A percentile compares a stretch with the other conserved stretches of the same genome.
Conservation (phyloP, 2,797 vertebrate genomes). For the Heterohyrax brucei region DNA sequence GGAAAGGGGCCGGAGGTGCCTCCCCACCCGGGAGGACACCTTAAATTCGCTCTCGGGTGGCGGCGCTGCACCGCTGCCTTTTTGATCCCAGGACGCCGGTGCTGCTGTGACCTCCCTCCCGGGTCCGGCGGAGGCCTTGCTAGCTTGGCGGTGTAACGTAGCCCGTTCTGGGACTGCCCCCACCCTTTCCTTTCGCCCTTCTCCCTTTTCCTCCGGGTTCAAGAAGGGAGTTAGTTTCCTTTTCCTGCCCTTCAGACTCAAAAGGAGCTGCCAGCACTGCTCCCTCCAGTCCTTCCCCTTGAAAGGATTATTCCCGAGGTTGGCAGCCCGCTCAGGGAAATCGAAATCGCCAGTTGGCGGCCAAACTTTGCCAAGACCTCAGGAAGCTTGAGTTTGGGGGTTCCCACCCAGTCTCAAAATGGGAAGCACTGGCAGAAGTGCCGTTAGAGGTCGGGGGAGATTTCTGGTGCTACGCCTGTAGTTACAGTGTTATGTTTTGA, state of each 20-base stretch:
- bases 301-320: conserved; percentile 11
- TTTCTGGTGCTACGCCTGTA: accelerated
- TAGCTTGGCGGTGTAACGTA: neutral
- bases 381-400: neutral
- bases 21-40: neutral
- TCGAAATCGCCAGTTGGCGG: conserved; percentile 1
- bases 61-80: neutral
- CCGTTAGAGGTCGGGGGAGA: neutral
- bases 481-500: neutral
- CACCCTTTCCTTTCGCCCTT: neutral
- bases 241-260: conserved; percentile 65
- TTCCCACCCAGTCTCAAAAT: neutral
- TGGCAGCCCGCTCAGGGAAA: neutral
- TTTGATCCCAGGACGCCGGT: neutral
- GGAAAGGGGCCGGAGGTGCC: neutral
- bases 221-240: conserved; percentile 81
- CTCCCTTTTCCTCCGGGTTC: neutral
- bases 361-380: neutral
- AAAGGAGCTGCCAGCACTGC: neutral
- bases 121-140: neutral
- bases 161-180: conserved; percentile 47
- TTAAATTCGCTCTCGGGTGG: neutral
- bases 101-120: neutral
- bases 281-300: neutral
- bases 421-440: neutral